A percentile compares a stretch with the other conserved stretches of the same genome.
Evolutionary conservation across 2,888 invertebrate species (phyloP).

Genomic region (Heliconius cydno): DNA sequence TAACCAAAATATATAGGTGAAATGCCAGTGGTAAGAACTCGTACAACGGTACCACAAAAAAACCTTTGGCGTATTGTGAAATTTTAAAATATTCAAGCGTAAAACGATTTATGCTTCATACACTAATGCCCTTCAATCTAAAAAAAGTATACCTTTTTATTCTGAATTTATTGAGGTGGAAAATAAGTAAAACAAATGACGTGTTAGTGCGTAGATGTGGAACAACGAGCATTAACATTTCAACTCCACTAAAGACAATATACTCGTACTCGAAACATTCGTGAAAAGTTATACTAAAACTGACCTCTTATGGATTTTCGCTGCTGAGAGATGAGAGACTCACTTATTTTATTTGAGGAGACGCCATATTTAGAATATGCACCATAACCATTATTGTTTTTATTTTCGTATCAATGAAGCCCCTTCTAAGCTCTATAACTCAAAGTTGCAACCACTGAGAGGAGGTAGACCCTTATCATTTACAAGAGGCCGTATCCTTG

Average conservation of each 20-base stretch:
- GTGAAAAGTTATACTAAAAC: not conserved
- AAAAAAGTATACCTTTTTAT: slow-evolving; percentile 25
- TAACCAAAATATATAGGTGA: no score
- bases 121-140: slow-evolving; percentile 24
- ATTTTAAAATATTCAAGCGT: slow-evolving; percentile 14
- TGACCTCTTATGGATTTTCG: no score
- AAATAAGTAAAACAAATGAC: slow-evolving; percentile 36
- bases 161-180: slow-evolving; percentile 30
- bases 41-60: not conserved
- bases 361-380: no score
- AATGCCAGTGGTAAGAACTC: no score
- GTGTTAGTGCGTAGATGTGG: slow-evolving; percentile 33
- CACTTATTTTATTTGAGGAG: no score
- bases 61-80: not conserved
- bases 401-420: no score
- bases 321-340: no score
- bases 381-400: no score
- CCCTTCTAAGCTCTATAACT: no score
- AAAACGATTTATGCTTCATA: slow-evolving; percentile 3
- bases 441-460: no score
- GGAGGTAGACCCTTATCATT: no score
- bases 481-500: no score
- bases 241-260: slow-evolving; percentile 24
- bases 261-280: not conserved
- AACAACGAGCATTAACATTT: slow-evolving; percentile 39